Percentiles rank a stretch among this genome's conserved stretches.
Evolutionary conservation across 1,140 invertebrate species (phyloP).

Genomic region (Medauroidea extradentata): DNA sequence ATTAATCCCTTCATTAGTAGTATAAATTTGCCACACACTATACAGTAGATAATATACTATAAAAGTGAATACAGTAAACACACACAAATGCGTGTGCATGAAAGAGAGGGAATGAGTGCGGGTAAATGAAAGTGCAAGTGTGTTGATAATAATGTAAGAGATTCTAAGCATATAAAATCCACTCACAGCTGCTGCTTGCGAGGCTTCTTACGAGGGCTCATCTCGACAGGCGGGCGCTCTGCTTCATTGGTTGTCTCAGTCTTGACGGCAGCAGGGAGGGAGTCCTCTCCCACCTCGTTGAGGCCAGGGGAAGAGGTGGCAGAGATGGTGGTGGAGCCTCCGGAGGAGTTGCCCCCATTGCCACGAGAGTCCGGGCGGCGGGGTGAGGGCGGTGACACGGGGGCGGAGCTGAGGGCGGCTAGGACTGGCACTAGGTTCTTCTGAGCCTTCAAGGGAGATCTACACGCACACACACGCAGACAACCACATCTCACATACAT

Average conservation of each 20-base stretch:
- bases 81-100: too few species aligned
- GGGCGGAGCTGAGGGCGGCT: slow-evolving; percentile 39
- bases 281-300: slow-evolving; percentile 50
- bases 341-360: slow-evolving; percentile 28
- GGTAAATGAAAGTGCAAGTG: neutral
- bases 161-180: neutral
- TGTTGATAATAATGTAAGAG: neutral
- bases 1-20: too few species aligned
- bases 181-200: slow-evolving; percentile 68
- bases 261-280: slow-evolving; percentile 37
- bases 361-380: slow-evolving; percentile 19
- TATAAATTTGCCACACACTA: too few species aligned
- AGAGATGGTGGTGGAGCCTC: slow-evolving; percentile 70
- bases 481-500: too few species aligned
- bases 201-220: slow-evolving; percentile 68
- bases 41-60: too few species aligned
- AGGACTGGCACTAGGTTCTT: slow-evolving; percentile 57
- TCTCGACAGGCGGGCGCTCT: slow-evolving; percentile 41
- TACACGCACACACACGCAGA: too few species aligned
- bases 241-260: slow-evolving; percentile 50
- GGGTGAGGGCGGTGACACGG: slow-evolving; percentile 42
- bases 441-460: slow-evolving; percentile 50
- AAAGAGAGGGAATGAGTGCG: too few species aligned
- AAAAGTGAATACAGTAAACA: too few species aligned
- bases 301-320: slow-evolving; percentile 69